A percentile compares a stretch with the other conserved stretches of the same genome.
These are phyloP conservation scores for Itoplectis maculator DNA, from an alignment of 2,888 invertebrate genomes.

Conservation along the genomic window DNA sequence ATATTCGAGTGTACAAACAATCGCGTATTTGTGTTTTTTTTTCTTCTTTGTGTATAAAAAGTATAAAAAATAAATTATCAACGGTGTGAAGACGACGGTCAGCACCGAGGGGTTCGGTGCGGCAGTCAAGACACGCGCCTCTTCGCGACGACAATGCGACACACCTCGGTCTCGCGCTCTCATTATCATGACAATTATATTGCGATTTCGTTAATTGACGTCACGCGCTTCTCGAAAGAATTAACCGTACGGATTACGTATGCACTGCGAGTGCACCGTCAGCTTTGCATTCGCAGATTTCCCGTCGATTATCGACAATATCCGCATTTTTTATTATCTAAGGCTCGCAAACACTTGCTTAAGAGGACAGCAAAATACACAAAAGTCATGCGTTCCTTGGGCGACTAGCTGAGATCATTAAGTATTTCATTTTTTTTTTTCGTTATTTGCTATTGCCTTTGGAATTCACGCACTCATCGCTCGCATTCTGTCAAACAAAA, in stretches of 20 bases:
- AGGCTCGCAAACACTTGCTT: slow-evolving; percentile 26
- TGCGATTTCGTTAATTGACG: slow-evolving; percentile 52
- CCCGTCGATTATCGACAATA: slow-evolving; percentile 37
- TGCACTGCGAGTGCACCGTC: slow-evolving; percentile 23
- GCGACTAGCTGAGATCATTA: slow-evolving; percentile 73
- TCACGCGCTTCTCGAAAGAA: slow-evolving; percentile 22
- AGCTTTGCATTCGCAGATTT: slow-evolving; percentile 33
- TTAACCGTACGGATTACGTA: slow-evolving; percentile 25
- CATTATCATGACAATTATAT: slow-evolving; percentile 58
- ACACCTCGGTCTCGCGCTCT: background rate
- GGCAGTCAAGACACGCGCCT: slow-evolving; percentile 29
- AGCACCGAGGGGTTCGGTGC: background rate
- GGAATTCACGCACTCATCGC: slow-evolving; percentile 64
- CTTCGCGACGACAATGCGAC: slow-evolving; percentile 24
- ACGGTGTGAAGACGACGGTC: slow-evolving; percentile 38
- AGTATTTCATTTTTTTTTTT: slow-evolving; percentile 40
- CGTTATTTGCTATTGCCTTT: slow-evolving; percentile 56
- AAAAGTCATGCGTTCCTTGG: slow-evolving; percentile 53
- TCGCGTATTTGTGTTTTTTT: slow-evolving; percentile 18
- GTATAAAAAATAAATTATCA: slow-evolving; percentile 71
- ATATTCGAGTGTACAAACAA: slow-evolving; percentile 30
- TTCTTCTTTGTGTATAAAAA: slow-evolving; percentile 67
- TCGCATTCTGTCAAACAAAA: slow-evolving; percentile 26
- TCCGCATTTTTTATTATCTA: slow-evolving; percentile 28
- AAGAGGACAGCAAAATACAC: slow-evolving; percentile 42